A percentile compares a stretch with the other conserved stretches of the same genome.
These are phyloP conservation scores for Tachina fera DNA, from an alignment of 2,888 invertebrate species.

Conservation along the genomic window DNA sequence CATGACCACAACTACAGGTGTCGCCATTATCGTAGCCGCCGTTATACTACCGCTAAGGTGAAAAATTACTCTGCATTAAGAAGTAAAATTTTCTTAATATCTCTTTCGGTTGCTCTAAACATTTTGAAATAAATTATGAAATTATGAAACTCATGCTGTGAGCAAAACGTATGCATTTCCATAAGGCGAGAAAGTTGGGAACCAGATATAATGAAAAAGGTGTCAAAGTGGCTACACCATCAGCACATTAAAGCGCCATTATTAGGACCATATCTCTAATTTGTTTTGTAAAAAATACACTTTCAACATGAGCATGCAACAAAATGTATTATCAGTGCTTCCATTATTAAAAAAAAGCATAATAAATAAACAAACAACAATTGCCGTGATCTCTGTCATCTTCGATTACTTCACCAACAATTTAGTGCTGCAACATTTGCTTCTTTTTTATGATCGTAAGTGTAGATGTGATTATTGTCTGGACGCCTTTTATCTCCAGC, in stretches of 20 bases:
- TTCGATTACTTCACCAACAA: constrained; percentile 6
- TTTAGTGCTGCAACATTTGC: background rate
- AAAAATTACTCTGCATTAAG: background rate
- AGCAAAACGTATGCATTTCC: constrained; percentile 35
- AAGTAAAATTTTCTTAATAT: constrained; percentile 12
- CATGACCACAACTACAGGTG: background rate
- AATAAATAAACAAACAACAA: background rate
- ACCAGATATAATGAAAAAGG: constrained; percentile 13
- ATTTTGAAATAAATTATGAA: constrained; percentile 60
- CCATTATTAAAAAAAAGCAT: constrained; percentile 12
- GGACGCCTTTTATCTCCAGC: constrained; percentile 74
- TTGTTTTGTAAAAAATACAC: constrained; percentile 48
- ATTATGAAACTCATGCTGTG: constrained; percentile 63
- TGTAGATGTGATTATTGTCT: constrained; percentile 30
- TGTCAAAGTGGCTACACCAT: constrained; percentile 45
- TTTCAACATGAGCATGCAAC: background rate
- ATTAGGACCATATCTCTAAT: constrained; percentile 29
- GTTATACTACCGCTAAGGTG: background rate
- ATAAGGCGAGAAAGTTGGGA: background rate
- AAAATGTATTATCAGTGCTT: constrained; percentile 11
- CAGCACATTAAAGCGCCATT: constrained; percentile 63
- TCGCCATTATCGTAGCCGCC: background rate
- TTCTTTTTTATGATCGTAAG: background rate
- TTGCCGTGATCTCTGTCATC: constrained; percentile 46
- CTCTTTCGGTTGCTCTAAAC: constrained; percentile 8